Evolutionary conservation across 2,888 invertebrate genomes (phyloP), one percentile per base, ranked within the genome.

Genomic region (Hirtodrosophila histrioides): DNA sequence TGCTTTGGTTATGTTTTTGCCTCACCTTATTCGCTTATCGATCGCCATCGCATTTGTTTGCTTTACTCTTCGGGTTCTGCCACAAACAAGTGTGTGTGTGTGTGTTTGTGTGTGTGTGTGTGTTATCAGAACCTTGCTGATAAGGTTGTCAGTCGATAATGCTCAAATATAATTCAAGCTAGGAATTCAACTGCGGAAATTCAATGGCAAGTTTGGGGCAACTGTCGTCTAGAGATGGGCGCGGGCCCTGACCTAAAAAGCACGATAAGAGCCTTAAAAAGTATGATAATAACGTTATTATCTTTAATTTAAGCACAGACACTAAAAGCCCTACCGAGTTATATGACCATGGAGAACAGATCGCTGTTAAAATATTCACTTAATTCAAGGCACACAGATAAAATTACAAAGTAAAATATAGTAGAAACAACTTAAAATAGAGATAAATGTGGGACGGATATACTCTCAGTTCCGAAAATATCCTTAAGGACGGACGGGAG

Each of bases 171-270:
- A 51, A 29, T 41, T 35, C 33, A 37, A 54, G 51, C 31, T 37
- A 58, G 51, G 57, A 75, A 67, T 45, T 46, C 36, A 9, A 39
- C 41, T 6, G 41, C 68, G 82, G 61, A 69, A 85, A 85, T 75
- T 82, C 82, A 82, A 85, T 85, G 82, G 70, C 85, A 82, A 85
- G 79, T 78, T 69, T 75, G 66, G 44, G 57, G 49, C 36, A 61
- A 48, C 56, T 57, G 48, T 40, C 46, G 39, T 24, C 37, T 35
- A 41, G 33, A 62, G 57, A 51, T 57, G 67, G 41, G 56, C 41
- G 6, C 27, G 7, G 4, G 56, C 71, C 67, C 33, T 71, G 72
- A 57, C 56, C 61, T 31, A 61, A 69, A 46, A 66, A 66, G n/a
- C 31, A 36, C 37, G 55, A 70, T 46, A 46, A 53, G 46, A 65